Evolutionary conservation across 2,888 invertebrate genomes (phyloP), one percentile per base, ranked within the genome.

Genomic region (Pseudococcus jackbeardsleyi): DNA sequence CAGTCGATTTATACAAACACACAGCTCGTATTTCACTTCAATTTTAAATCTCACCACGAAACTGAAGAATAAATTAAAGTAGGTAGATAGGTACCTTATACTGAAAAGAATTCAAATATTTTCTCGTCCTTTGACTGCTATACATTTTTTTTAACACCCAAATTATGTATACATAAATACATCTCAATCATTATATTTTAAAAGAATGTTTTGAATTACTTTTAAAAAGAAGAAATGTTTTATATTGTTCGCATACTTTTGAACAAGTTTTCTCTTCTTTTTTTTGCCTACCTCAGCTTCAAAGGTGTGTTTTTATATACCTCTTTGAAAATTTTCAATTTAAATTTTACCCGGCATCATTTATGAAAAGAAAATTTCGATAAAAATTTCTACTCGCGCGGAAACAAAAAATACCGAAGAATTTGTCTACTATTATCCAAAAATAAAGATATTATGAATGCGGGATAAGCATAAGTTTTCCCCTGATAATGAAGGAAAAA

Each of bases 371-470:
- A 82, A 82, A 82, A 82, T 46, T 82, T 82, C 46, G n/a, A 82
- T 82, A 82, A 82, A 82, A 82, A 82, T 82, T 82, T 46, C 79
- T 46, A 9, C 79, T 82, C 12, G 79, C 46, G 46, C 17, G 79
- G 46, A 82, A 82, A 46, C 79, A 82, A 82, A 82, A 82, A 82
- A 82, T 46, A 46, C 79, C 46, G 17, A 82, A 82, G 79, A 82
- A 82, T 82, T 82, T 82, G 79, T 82, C 79, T 82, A 82, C 79
- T 82, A 82, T 82, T 82, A 82, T 82, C 79, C 79, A 19, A 82
- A 82, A 82, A 82, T 82, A 82, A 82, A 82, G 79, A 82, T 82
- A 82, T 82, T 82, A 82, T 82, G 79, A 82, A 82, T 82, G 79
- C 79, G 79, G 79, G 79, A 82, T 82, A 82, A 82, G 79, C 79